A percentile compares a stretch with the other conserved stretches of the same genome.
phyloP scores from a whole-genome alignment of 2,888 invertebrate species.

The Geophilus truncorum region DNA sequence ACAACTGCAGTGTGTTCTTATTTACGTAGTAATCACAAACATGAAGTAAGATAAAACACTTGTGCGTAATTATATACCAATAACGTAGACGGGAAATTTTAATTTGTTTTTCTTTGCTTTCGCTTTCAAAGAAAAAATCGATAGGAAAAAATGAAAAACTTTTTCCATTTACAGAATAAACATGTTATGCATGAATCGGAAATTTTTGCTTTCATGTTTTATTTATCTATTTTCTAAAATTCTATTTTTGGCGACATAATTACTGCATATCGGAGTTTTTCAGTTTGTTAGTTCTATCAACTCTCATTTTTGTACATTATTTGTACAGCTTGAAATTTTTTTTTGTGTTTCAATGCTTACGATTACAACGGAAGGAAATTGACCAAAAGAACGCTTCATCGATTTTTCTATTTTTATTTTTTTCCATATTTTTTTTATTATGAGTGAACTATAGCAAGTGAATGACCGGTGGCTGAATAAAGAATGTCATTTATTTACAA shows the following conservation, averaged over 20 bases:
- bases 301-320: background rate
- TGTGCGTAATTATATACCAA: background rate
- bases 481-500: background rate
- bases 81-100: background rate
- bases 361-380: background rate
- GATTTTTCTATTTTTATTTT: constrained; percentile 11
- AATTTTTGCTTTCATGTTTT: no score
- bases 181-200: no score
- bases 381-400: background rate
- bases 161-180: background rate
- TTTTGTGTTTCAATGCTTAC: background rate
- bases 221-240: no score
- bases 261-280: no score
- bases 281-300: background rate
- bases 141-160: background rate
- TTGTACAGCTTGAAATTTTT: background rate
- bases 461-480: constrained; percentile 1
- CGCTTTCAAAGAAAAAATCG: background rate
- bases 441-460: background rate
- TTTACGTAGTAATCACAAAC: constrained; percentile 9
- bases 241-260: no score
- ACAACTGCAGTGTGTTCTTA: background rate
- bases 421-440: background rate
- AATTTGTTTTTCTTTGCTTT: background rate
- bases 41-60: constrained; percentile 3